Percentiles rank a stretch among this genome's conserved stretches.
Evolutionary conservation across 2,888 invertebrate species (phyloP).

Genomic region (Ophion ellenae): DNA sequence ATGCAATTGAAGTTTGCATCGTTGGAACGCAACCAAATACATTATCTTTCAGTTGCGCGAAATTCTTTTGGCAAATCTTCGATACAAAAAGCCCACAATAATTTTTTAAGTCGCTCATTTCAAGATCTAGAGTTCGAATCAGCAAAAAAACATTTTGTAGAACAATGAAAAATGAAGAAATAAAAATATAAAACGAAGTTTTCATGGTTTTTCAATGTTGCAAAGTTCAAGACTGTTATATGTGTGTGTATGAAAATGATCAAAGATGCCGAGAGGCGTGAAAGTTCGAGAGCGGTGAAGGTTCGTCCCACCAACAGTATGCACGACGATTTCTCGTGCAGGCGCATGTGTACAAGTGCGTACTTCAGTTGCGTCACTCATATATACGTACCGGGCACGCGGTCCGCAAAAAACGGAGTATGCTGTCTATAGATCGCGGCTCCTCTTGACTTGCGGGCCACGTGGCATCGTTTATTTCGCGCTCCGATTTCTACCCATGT

Average conservation of each 20-base stretch:
- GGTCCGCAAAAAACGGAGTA: constrained; percentile 24
- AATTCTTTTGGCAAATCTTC: too few species aligned
- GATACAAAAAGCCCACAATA: too few species aligned
- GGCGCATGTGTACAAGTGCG: constrained; percentile 30
- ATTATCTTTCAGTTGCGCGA: neutral
- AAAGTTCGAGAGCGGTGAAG: constrained; percentile 53
- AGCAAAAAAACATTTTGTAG: too few species aligned
- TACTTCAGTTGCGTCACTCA: constrained; percentile 31
- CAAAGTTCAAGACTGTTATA: too few species aligned
- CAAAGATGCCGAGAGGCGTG: constrained; percentile 45
- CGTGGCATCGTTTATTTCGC: constrained; percentile 61
- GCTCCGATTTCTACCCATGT: constrained; percentile 34
- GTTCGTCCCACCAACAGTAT: constrained; percentile 29
- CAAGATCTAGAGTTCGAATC: too few species aligned
- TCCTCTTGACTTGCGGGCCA: constrained; percentile 46
- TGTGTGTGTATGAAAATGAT: neutral
- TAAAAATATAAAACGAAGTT: too few species aligned
- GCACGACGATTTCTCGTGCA: neutral
- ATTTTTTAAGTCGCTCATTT: too few species aligned
- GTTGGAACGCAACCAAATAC: too few species aligned
- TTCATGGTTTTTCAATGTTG: too few species aligned
- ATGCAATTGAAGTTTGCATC: too few species aligned
- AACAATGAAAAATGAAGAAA: too few species aligned
- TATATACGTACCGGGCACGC: constrained; percentile 2
- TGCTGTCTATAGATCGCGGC: neutral